Percentiles rank a stretch among this genome's conserved stretches.
phyloP scores from a whole-genome alignment of 2,797 vertebrate species.

The Sorex maritimensis region DNA sequence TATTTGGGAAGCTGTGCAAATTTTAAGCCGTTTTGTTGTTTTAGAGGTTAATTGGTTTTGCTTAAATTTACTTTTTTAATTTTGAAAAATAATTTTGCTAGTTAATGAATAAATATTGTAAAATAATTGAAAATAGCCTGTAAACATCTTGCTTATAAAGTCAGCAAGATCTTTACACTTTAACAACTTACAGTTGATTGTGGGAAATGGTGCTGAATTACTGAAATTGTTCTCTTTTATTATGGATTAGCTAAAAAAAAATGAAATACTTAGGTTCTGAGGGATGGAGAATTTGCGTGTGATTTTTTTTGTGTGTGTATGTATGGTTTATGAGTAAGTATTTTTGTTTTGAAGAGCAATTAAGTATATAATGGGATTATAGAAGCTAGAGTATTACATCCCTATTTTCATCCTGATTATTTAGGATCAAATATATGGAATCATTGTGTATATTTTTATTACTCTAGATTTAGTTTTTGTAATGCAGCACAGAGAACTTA shows the following conservation, averaged over 20 bases:
- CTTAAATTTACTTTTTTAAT: not conserved
- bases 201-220: not conserved
- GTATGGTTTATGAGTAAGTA: too few relatives aligned
- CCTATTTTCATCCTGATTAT: constrained; percentile 18
- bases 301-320: too few relatives aligned
- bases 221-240: not conserved
- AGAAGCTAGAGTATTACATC: not conserved
- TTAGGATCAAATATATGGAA: constrained; percentile 9
- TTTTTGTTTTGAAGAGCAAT: constrained; percentile 1
- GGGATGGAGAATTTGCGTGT: not conserved
- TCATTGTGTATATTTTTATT: not conserved
- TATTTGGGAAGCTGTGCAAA: not conserved
- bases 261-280: not conserved
- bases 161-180: not conserved
- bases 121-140: constrained; percentile 64
- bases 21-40: not conserved
- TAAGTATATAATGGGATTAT: not conserved
- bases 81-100: not conserved
- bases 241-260: not conserved
- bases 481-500: not conserved
- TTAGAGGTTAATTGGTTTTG: constrained; percentile 1
- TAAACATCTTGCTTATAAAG: constrained; percentile 31
- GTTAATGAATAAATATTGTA: constrained; percentile 30
- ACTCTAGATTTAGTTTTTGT: constrained; percentile 35
- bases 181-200: not conserved